Base-by-base conservation (phyloP, 1,140 invertebrate genomes). In the Laupala kohalensis region DNA sequence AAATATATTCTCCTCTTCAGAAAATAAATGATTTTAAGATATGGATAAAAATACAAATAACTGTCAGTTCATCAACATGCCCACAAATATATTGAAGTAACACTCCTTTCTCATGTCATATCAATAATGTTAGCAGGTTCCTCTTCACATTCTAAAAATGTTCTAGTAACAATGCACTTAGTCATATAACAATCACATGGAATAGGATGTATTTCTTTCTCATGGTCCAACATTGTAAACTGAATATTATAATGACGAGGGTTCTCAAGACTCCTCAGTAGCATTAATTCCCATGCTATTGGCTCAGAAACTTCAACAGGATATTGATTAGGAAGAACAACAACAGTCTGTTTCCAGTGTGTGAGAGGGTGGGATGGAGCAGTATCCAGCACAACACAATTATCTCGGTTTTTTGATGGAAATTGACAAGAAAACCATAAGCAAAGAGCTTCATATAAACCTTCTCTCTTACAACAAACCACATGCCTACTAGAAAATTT, bases 321-420 rank as follows among this genome's bases (percentile, higher is more conserved):
- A 0, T 77, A 70, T 70, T 78, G 73, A 30, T 74, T 70, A 12
- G 79, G 79, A 5, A 83, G 74, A 4, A 82, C 75, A 77, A 95
- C 89, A 6, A 96, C 88, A 3, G 95, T 97, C 83, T 99, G 97
- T 78, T 98, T 97, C 97, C 97, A 99, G 83, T 99, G 96, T 23
- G 97, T 99, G 73, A 86, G 84, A 78, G 86, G 87, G 77, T 81
- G 83, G 74, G 81, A 83, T 74, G 90, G 95, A 71, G 90, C 90
- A 76, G 93, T 95, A 67, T 88, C 88, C 74, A 95, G 87, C 28
- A 83, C 80, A 23, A 71, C 71, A 29, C 69, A 62, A 29, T 72
- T 71, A 64, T 73, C 73, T n/a, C 75, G 74, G 12, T 75, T 71
- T 64, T 73, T 67, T 5, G 72, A 72, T 27, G 77, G 77, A 77